phyloP scores from a whole-genome alignment of 2,113 vertebrate genomes.

The Cheirogaleus medius region DNA sequence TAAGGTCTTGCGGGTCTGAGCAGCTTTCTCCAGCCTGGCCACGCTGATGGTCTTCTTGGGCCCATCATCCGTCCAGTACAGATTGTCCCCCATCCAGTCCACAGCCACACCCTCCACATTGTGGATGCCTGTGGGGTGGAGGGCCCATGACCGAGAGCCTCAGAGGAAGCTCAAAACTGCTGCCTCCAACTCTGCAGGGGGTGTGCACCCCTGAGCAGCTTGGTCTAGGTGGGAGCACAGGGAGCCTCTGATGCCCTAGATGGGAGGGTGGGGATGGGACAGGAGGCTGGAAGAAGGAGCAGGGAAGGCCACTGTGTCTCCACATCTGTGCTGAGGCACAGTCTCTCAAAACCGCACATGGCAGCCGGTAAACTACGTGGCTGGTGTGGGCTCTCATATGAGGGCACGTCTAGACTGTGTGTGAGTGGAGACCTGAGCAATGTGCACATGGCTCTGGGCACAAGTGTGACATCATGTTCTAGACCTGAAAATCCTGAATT shows the following conservation, averaged over 20 bases:
- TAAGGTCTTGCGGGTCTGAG: conserved; percentile 94
- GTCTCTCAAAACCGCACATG: not conserved
- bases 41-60: conserved; percentile 98
- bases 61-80: conserved; percentile 98
- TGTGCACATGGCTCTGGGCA: not conserved
- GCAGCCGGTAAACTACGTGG: not conserved
- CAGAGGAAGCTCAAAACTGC: not conserved
- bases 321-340: not conserved
- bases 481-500: conserved; percentile 56
- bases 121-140: conserved; percentile 90
- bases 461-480: not conserved
- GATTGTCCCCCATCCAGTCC: conserved; percentile 98
- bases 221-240: too few relatives aligned
- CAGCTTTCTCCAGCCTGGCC: conserved; percentile 95
- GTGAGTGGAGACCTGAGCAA: not conserved
- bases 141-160: not conserved
- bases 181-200: not conserved
- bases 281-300: not conserved
- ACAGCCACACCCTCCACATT: conserved; percentile 97
- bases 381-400: fast-evolving
- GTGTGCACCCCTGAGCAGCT: not conserved
- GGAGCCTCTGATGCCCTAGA: not conserved
- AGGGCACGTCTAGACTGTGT: not conserved
- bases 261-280: too few relatives aligned
- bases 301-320: not conserved